Conservation (phyloP, 2,888 invertebrate genomes). For the Eutolmus rufibarbis region DNA sequence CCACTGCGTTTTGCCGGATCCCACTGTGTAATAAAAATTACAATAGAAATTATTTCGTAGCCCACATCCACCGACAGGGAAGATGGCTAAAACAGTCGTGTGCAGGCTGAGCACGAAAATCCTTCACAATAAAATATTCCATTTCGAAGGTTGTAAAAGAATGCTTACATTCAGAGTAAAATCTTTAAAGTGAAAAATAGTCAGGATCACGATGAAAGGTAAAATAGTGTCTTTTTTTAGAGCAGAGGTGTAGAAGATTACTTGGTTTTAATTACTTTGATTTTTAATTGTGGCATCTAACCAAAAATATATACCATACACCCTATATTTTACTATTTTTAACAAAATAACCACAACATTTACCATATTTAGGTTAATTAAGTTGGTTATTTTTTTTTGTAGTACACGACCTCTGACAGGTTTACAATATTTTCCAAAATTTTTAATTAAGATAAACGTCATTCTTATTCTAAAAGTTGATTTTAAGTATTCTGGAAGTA, state of each 20-base stretch:
- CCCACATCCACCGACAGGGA: not conserved
- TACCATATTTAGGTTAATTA: too few relatives aligned
- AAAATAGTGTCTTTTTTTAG: not conserved
- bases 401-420: too few relatives aligned
- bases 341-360: too few relatives aligned
- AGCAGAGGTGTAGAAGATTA: not conserved
- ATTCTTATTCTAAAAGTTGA: too few relatives aligned
- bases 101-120: not conserved
- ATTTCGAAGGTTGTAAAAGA: not conserved
- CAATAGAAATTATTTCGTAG: not conserved
- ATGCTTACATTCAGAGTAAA: not conserved
- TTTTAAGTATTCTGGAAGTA: too few relatives aligned
- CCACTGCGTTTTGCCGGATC: not conserved
- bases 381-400: too few relatives aligned
- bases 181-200: not conserved
- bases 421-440: too few relatives aligned
- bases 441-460: too few relatives aligned
- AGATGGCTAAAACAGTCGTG: not conserved
- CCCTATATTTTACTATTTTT: too few relatives aligned
- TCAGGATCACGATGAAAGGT: not conserved
- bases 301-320: too few relatives aligned
- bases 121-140: not conserved
- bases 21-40: not conserved
- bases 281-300: too few relatives aligned
- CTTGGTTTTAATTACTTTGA: not conserved